Evolutionary conservation across 35 echinoderm and acorn worm genomes (phyloP), one percentile per base, ranked within the genome.

Genomic region (Holothuria glaberrima): DNA sequence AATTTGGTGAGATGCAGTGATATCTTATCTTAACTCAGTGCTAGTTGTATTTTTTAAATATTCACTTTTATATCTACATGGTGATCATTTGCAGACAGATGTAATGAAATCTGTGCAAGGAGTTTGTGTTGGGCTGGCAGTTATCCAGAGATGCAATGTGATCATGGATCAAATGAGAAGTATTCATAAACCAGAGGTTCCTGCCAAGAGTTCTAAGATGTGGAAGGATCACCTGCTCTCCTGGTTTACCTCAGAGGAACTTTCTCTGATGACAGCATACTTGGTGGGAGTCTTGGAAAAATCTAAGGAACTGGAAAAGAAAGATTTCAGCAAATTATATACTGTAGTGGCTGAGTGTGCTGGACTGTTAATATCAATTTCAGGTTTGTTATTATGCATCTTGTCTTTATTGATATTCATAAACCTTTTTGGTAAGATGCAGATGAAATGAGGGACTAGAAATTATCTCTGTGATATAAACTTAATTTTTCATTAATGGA

Each of bases 241-340:
- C 22, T 84, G 80, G 80, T 61, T 58, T 38, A 58, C 80, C 6
- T 35, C 17, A 17, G 80, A 84, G 33, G 80, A 84, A 4, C 12
- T 84, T 0, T 29, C 52, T 20, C 56, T 58, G 56, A 28, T 84
- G 32, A 5, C 56, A 31, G 52, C 52, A 31, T 1, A 30, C 28
- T 64, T 59, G 9, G 30, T 84, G 9, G 29, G 33, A 35, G 10
- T 61, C 22, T 79, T 89, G 54, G 17, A 89, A 30, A 30, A 54
- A 34, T 19, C 3, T 5, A 64, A 77, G n/a, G 34, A 56, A 9
- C 31, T 20, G 14, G 59, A 70, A 27, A 57, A 59, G 50, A 24
- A 56, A 31, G 26, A 21, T 73, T 58, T 88, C 28, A 46, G 36
- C 18, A 72, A 30, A 52, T 14, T 89, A 17, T 71, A 32, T 31